These are phyloP conservation scores for Heterodera filipjevi DNA, from an alignment of 2,888 invertebrate species.

Conservation along the genomic window DNA sequence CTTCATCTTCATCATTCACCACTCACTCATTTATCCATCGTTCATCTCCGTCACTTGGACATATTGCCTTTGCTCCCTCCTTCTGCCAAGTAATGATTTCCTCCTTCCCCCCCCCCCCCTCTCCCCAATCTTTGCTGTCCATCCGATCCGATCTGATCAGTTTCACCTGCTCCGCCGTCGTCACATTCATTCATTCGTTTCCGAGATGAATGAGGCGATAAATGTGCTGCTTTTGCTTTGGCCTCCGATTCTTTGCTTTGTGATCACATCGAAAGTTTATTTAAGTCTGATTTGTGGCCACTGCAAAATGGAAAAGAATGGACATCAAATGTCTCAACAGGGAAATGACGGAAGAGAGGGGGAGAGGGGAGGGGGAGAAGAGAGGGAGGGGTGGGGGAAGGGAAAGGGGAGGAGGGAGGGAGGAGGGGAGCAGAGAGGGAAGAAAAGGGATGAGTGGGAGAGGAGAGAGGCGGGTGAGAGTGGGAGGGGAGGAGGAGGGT, in stretches of 20 bases:
- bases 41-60: background rate
- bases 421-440: background rate
- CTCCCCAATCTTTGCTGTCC: background rate
- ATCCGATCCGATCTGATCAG: background rate
- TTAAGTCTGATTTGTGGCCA: slow-evolving; percentile 11
- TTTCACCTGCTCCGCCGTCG: background rate
- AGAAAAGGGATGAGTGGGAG: background rate
- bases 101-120: background rate
- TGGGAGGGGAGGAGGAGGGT: background rate
- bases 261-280: slow-evolving; percentile 8
- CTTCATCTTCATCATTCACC: background rate
- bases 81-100: background rate
- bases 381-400: background rate
- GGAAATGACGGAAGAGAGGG: background rate
- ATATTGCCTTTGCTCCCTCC: background rate
- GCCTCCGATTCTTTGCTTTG: background rate
- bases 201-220: slow-evolving; percentile 12
- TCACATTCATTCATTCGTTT: slow-evolving; percentile 1
- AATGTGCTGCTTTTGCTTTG: slow-evolving; percentile 1
- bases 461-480: background rate
- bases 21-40: background rate
- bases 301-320: background rate
- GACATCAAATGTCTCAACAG: slow-evolving; percentile 2
- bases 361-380: background rate
- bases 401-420: background rate